Evolutionary conservation across 2,113 vertebrate genomes (phyloP), one percentile per base, ranked within the genome.

Genomic region (Solenodon paradoxus): DNA sequence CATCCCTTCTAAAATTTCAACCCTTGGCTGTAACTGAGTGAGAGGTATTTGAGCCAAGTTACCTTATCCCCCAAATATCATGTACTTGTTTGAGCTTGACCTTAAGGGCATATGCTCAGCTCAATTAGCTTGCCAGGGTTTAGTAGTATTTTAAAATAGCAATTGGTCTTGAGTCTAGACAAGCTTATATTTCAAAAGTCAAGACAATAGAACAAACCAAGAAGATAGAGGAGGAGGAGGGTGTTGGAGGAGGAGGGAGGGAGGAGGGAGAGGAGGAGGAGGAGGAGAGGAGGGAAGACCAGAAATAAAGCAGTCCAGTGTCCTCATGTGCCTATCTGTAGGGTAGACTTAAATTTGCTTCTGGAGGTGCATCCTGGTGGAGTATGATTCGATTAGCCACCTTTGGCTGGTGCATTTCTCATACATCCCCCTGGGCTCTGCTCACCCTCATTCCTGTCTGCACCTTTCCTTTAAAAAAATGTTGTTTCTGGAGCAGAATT

Each of bases 1-100:
- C 20, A 63, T 82, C 64, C 24, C 38, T 90, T 61, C 30, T 75
- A 75, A 87, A 75, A 93, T 96, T 69, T 91, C 82, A 45, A 20
- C 53, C 42, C n/a, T 90, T 79, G n/a, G 55, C 89, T 68, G 1
- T 47, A 61, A 40, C 5, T 19, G 47, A 87, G 45, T 20, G 45
- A 75, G 64, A 92, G 19, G 32, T n/a, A 38, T 77, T 68, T 35
- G 51, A 77, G 35, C 47, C 64, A 63, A n/a, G 22, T n/a, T 86
- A 59, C 55, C 49, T 3, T 79, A 47, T 15, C 35, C 35, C 42
- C 3, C 0, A 61, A 91, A 69, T 88, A 63, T 3, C 20, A 45
- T 8, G 3, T 8, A 30, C 28, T 4, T 28, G 55, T 78, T 9
- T 35, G 68, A 69, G 61, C 72, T 75, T 74, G 79, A 55, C 47